A percentile compares a stretch with the other conserved stretches of the same genome.
Evolutionary conservation across 2,113 vertebrate species (phyloP).

Genomic region (Isurus oxyrinchus): DNA sequence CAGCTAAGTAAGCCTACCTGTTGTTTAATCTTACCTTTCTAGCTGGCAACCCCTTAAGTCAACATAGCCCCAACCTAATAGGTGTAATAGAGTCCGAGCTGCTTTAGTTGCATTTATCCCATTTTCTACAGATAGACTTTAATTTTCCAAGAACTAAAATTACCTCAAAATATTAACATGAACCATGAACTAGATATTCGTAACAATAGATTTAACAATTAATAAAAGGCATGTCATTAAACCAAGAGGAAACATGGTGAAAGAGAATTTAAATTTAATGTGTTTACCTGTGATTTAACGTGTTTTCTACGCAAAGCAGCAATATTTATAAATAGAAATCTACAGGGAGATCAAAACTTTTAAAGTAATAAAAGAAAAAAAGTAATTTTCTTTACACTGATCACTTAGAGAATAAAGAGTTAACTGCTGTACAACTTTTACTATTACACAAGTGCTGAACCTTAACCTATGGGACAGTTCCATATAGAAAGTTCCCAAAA

Average conservation of each 20-base stretch:
- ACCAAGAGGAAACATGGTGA: neutral
- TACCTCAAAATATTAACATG: too few species aligned
- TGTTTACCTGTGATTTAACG: too few species aligned
- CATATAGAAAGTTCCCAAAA: neutral
- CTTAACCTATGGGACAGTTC: neutral
- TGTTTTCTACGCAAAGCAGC: neutral
- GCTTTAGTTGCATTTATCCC: too few species aligned
- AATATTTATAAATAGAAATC: neutral
- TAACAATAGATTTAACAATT: neutral
- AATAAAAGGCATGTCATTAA: neutral
- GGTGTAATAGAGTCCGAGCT: too few species aligned
- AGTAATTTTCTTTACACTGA: neutral
- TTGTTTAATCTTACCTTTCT: too few species aligned
- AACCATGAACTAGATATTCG: too few species aligned
- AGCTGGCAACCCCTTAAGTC: too few species aligned
- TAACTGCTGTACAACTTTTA: neutral
- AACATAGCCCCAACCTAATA: too few species aligned
- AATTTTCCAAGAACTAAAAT: too few species aligned
- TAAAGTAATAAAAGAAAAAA: neutral
- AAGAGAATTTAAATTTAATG: neutral
- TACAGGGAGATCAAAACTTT: neutral
- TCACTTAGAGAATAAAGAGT: neutral
- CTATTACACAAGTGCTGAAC: slow-evolving; percentile 14
- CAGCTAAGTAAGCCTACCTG: too few species aligned
- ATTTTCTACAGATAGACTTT: too few species aligned